Evolutionary conservation across 2,113 vertebrate genomes (phyloP).

Genomic region (Sitta europaea): DNA sequence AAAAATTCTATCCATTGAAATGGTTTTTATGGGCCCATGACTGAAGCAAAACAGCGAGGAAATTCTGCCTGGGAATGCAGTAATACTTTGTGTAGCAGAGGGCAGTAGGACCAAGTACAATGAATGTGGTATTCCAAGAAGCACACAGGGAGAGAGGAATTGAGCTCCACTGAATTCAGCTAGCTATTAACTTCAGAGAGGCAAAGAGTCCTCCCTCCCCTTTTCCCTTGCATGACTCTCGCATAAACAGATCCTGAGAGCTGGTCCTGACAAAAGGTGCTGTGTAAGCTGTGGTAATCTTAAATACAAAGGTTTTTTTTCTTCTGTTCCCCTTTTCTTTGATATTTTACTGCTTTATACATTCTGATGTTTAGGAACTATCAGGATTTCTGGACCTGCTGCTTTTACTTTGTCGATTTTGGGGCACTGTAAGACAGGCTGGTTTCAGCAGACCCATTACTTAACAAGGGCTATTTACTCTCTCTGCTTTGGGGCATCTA

Average conservation of each 20-base stretch:
- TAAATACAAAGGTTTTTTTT: neutral
- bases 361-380: neutral
- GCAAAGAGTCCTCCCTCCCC: neutral
- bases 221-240: neutral
- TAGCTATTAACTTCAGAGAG: neutral
- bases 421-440: neutral
- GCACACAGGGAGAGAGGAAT: neutral
- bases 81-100: constrained; percentile 1
- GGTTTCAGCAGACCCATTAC: neutral
- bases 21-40: neutral
- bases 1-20: constrained; percentile 2
- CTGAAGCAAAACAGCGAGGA: neutral
- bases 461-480: neutral
- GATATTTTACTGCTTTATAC: neutral
- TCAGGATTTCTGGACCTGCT: neutral
- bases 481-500: neutral
- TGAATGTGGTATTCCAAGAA: neutral
- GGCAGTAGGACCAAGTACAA: neutral
- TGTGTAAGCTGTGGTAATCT: neutral
- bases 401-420: neutral
- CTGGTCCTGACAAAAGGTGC: neutral
- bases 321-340: neutral
- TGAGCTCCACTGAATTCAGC: neutral
- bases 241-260: neutral
- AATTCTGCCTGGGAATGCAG: neutral